Conservation (phyloP, 2,113 vertebrate genomes). For the Misgurnus anguillicaudatus region DNA sequence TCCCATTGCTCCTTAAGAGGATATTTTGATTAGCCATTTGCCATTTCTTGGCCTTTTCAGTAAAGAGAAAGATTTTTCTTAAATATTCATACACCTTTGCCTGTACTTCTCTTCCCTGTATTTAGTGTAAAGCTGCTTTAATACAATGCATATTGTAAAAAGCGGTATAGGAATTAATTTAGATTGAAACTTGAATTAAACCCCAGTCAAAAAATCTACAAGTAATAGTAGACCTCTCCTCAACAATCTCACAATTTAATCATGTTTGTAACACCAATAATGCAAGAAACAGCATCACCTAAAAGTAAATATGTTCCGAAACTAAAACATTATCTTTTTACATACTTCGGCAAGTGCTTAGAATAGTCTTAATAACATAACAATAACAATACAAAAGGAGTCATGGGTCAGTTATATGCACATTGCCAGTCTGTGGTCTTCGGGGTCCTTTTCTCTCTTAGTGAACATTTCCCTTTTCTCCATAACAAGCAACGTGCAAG, state of each 20-base stretch:
- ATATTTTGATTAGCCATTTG: conserved; percentile 57
- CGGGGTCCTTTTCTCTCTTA: conserved; percentile 7
- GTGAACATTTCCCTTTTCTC: conserved; percentile 31
- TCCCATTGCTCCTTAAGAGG: conserved; percentile 48
- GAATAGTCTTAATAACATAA: conserved; percentile 36
- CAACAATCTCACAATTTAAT: too few relatives aligned
- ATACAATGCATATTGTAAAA: too few relatives aligned
- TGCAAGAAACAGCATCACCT: not conserved
- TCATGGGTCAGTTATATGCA: conserved; percentile 36
- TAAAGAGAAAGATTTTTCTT: not conserved
- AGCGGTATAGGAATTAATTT: too few relatives aligned
- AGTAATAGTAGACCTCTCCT: too few relatives aligned
- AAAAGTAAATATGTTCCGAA: not conserved
- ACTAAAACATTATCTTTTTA: not conserved
- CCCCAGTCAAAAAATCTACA: too few relatives aligned
- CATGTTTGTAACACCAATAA: too few relatives aligned
- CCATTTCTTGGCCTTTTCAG: conserved; percentile 39
- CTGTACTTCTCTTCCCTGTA: too few relatives aligned
- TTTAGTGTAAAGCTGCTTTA: too few relatives aligned
- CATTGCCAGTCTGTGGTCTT: conserved; percentile 11
- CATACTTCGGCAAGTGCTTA: not conserved
- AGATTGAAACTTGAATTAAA: too few relatives aligned
- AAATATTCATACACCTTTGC: too few relatives aligned
- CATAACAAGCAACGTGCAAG: conserved; percentile 10
- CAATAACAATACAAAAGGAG: not conserved